Base-by-base conservation (phyloP, 1,140 invertebrate species). In the Hycleus phaleratus region DNA sequence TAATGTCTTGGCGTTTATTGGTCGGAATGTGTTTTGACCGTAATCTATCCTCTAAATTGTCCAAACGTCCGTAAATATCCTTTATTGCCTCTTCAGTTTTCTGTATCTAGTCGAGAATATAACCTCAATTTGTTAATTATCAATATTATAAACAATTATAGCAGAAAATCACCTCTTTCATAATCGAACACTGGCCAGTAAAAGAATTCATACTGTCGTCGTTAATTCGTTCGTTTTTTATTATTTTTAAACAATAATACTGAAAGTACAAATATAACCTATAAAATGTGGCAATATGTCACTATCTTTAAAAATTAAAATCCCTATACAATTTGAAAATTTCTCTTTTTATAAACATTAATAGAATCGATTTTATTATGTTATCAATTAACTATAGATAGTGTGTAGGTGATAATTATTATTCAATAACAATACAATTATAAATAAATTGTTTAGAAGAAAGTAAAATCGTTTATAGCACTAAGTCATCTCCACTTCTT, bases 31-130 rank as follows among this genome's bases (percentile, higher is more conserved):
- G 26, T 40, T 49, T 46, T 10, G 12, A 48, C n/a, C 39, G 38
- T 18, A 56, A 42, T 39, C 42, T 56, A 7, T 49, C 40, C 38
- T 56, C 46, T 32, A 56, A 40, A 10, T 24, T 12, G 7, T 43
- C 26, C 2, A 56, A 38, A 25, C 55, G 40, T 11, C 7, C 46
- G 26, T 56, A 56, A 42, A 32, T 39, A 3, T 11, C 26, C 42
- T 56, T 56, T 26, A 56, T 56, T 3, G 46, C 18, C 4, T 49
- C 38, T 38, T 56, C 46, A 9, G 46, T 56, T 44, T 56, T 56
- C 43, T 38, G 18, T 25, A 56, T 56, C 55, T 56, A 18, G 4
- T 45, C 18, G 18, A 2, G 18, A 54, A 38, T 38, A 18, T 12
- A 24, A 46, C 32, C 25, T 26, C n/a, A 25, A 43, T 25, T 24